Conservation (phyloP, 2,797 vertebrate species). For the Orestias chungarensis region DNA sequence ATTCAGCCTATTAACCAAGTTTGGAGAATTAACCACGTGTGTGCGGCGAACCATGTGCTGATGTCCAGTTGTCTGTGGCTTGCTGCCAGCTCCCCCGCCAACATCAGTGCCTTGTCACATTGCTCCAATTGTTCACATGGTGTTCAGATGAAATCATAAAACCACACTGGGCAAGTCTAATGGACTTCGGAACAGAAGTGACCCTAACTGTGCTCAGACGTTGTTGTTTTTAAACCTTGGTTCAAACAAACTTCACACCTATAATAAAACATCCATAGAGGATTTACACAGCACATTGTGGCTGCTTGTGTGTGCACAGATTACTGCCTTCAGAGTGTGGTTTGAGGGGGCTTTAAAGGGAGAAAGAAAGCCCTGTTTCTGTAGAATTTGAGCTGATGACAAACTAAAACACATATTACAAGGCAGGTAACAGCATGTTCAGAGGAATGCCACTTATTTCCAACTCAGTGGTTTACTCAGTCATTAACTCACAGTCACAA, state of each 20-base stretch:
- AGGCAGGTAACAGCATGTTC: slow-evolving; percentile 68
- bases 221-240: slow-evolving; percentile 12
- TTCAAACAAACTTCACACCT: slow-evolving; percentile 15
- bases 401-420: slow-evolving; percentile 49
- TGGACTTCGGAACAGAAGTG: slow-evolving; percentile 14
- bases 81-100: slow-evolving; percentile 38
- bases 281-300: slow-evolving; percentile 45
- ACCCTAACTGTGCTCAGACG: background rate
- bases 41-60: slow-evolving; percentile 26
- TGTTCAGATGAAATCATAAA: slow-evolving; percentile 19
- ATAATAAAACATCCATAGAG: slow-evolving; percentile 10
- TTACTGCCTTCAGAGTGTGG: slow-evolving; percentile 56
- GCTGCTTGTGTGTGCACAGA: slow-evolving; percentile 56
- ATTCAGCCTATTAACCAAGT: slow-evolving; percentile 45
- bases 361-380: slow-evolving; percentile 28
- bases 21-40: slow-evolving; percentile 45
- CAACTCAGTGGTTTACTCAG: slow-evolving; percentile 29
- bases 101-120: slow-evolving; percentile 14
- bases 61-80: slow-evolving; percentile 34
- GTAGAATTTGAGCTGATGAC: slow-evolving; percentile 39
- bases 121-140: slow-evolving; percentile 21
- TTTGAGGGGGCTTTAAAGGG: slow-evolving; percentile 27
- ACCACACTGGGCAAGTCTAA: slow-evolving; percentile 12
- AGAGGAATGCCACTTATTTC: slow-evolving; percentile 66
- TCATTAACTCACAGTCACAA: slow-evolving; percentile 26